A percentile compares a stretch with the other conserved stretches of the same genome.
Evolutionary conservation across 1,140 invertebrate species (phyloP).

Genomic region (Philopotamus ludificatus): DNA sequence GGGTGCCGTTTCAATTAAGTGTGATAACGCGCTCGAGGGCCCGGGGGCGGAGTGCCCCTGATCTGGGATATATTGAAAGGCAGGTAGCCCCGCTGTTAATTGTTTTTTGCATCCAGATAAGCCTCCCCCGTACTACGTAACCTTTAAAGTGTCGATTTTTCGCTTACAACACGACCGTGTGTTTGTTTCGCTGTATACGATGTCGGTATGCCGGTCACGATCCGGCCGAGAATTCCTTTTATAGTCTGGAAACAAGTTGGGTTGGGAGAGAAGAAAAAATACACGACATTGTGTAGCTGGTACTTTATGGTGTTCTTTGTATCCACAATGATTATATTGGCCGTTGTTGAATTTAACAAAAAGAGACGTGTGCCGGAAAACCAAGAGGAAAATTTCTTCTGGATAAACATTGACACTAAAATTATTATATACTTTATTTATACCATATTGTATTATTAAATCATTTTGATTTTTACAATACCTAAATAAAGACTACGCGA

Average conservation of each 20-base stretch:
- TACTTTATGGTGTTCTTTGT: too few species aligned
- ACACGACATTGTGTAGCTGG: too few species aligned
- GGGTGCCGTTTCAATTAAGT: constrained; percentile 41
- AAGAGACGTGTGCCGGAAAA: too few species aligned
- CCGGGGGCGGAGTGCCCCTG: neutral
- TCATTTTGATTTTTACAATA: too few species aligned
- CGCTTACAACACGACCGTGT: neutral
- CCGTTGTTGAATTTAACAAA: too few species aligned
- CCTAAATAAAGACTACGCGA: too few species aligned
- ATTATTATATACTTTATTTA: too few species aligned
- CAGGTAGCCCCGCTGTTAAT: constrained; percentile 25
- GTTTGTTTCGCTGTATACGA: constrained; percentile 17
- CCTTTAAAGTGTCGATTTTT: constrained; percentile 22
- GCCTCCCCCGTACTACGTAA: neutral
- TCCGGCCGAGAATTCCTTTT: neutral
- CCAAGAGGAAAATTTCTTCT: too few species aligned
- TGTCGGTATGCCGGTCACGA: constrained; percentile 26
- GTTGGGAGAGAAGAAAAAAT: too few species aligned
- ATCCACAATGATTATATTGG: too few species aligned
- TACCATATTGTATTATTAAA: too few species aligned
- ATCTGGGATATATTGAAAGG: constrained; percentile 7
- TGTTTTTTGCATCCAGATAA: constrained; percentile 28
- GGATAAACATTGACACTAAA: too few species aligned
- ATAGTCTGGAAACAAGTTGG: neutral
- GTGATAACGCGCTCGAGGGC: constrained; percentile 23